phyloP scores from a whole-genome alignment of 1,140 invertebrate species.

The Phenacoccus solenopsis region DNA sequence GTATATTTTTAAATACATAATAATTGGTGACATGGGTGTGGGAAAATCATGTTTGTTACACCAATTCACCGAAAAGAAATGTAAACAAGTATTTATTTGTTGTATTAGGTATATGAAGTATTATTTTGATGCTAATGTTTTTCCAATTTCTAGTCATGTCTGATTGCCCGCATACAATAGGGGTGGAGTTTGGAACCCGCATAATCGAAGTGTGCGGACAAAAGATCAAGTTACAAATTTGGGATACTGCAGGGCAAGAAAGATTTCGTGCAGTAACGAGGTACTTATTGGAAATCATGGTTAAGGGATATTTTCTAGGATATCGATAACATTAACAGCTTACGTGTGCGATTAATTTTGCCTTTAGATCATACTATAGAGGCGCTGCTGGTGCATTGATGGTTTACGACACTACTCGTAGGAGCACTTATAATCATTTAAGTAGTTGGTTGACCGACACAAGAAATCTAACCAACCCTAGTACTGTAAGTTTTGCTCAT shows the following conservation, averaged over 20 bases:
- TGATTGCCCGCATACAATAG: conserved; percentile 98
- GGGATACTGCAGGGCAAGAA: conserved; percentile 93
- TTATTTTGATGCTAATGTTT: conserved; percentile 11
- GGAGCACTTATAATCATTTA: conserved; percentile 96
- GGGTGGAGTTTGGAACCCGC: conserved; percentile 94
- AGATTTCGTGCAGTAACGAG: conserved; percentile 91
- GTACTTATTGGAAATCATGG: conserved; percentile 27
- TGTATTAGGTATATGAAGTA: background rate
- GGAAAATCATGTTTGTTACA: conserved; percentile 97
- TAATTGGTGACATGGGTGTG: conserved; percentile 96
- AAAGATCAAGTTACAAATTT: conserved; percentile 98
- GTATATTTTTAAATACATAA: conserved; percentile 99
- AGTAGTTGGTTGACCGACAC: conserved; percentile 99
- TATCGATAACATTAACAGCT: background rate
- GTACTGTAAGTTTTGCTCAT: conserved; percentile 60
- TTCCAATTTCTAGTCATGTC: conserved; percentile 89
- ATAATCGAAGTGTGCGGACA: conserved; percentile 98
- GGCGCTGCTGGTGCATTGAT: conserved; percentile 96
- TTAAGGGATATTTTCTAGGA: background rate
- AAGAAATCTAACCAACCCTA: conserved; percentile 96
- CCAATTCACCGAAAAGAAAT: conserved; percentile 99
- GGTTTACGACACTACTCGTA: conserved; percentile 97
- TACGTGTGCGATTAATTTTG: conserved; percentile 23
- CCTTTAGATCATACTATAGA: conserved; percentile 86
- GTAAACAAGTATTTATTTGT: conserved; percentile 56